phyloP scores from a whole-genome alignment of 1,140 invertebrate genomes.

The Agrypnia vestita region DNA sequence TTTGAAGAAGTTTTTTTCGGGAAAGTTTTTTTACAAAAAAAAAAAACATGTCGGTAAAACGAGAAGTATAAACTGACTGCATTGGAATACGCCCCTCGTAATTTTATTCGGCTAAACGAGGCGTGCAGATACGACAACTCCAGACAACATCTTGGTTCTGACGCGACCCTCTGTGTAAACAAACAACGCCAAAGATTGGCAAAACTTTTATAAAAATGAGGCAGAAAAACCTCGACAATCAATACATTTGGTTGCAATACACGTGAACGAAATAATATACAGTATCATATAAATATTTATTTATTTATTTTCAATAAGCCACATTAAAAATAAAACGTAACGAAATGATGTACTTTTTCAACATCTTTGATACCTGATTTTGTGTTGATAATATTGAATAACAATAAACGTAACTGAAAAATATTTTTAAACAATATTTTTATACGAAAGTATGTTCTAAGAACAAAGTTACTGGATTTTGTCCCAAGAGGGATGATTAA shows the following conservation, averaged over 20 bases:
- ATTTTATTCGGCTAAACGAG: conserved; percentile 20
- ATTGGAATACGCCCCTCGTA: background rate
- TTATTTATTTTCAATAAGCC: too few species aligned
- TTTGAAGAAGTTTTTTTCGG: background rate
- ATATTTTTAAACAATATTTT: too few species aligned
- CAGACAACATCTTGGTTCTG: conserved; percentile 15
- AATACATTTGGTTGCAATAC: background rate
- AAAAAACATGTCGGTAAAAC: background rate
- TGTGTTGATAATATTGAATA: too few species aligned
- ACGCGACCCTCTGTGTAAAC: conserved; percentile 35
- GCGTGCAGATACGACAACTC: conserved; percentile 5
- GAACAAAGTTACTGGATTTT: too few species aligned
- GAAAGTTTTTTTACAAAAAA: background rate
- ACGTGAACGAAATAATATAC: too few species aligned
- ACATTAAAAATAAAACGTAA: too few species aligned
- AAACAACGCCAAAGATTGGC: conserved; percentile 10
- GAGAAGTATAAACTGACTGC: background rate
- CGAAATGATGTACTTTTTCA: too few species aligned
- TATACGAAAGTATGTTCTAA: too few species aligned
- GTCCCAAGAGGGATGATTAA: too few species aligned
- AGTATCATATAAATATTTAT: too few species aligned
- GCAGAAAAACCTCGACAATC: background rate
- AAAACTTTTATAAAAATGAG: conserved; percentile 10
- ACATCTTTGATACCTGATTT: too few species aligned
- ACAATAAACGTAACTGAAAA: too few species aligned